Conservation (phyloP, 2,797 vertebrate species). For the Anas acuta region DNA sequence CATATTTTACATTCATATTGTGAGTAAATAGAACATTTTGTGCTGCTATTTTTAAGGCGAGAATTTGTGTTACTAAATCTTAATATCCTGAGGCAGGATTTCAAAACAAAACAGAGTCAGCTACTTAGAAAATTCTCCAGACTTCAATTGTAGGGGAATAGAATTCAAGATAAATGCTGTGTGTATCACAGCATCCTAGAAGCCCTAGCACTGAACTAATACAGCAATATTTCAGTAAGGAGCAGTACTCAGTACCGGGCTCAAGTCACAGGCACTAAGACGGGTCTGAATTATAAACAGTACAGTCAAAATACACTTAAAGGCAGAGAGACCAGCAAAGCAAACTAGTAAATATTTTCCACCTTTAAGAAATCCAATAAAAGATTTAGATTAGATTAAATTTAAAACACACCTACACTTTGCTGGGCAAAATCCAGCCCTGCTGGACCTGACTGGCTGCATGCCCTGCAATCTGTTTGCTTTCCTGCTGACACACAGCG, state of each 20-base stretch:
- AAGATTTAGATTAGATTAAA: not conserved
- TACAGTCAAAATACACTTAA: not conserved
- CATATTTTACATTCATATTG: constrained; percentile 30
- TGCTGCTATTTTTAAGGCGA: constrained; percentile 50
- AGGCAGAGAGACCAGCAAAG: not conserved
- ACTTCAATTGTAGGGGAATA: not conserved
- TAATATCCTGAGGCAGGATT: constrained; percentile 41
- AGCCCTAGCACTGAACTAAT: not conserved
- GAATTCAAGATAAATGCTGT: not conserved
- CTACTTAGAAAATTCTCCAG: not conserved
- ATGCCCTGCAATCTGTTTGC: not conserved
- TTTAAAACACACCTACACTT: not conserved
- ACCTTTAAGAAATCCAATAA: not conserved
- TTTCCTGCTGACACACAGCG: not conserved
- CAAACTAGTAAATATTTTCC: not conserved
- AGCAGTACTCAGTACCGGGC: not conserved
- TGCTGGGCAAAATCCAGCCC: not conserved
- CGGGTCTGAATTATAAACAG: rapidly evolving
- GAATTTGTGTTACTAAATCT: constrained; percentile 43
- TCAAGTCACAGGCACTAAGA: not conserved
- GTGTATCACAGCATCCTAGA: not conserved
- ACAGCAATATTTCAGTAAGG: not conserved
- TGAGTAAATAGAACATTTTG: constrained; percentile 26
- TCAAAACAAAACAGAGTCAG: not conserved
- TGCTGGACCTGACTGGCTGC: not conserved